Evolutionary conservation across 2,113 vertebrate species (phyloP), one percentile per base, ranked within the genome.

Genomic region (Halichoerus grypus): DNA sequence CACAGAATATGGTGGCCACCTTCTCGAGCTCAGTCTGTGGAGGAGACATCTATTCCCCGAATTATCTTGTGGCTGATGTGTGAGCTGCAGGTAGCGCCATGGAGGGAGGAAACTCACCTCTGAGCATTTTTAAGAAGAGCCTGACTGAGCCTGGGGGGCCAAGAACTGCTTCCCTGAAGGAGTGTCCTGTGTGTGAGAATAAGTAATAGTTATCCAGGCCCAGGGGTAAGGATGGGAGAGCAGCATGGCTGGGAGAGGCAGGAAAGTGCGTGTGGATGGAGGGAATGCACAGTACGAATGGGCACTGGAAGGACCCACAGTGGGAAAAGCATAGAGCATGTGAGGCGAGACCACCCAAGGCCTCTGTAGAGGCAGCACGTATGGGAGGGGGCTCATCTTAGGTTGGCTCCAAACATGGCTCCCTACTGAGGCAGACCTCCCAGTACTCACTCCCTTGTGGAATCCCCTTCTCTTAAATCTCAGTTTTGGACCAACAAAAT

Each of bases 281-380:
- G 28, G 67, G 39, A 26, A 92, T 0, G 14, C 8, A 13, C 24
- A 72, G 46, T 0, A 5, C 16, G 26, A 57, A 69, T 8, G 65
- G 53, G 36, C 16, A 14, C 16, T 7, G 5, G 46, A 33, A 88
- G 67, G 82, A 55, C 59, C 18, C 18, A 31, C 59, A 39, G 1
- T 39, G n/a, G 16, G 13, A 14, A 18, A 28, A 26, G 9, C 24
- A 51, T 0, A 59, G 82, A 79, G 59, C 24, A 4, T 2, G 36
- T 10, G 36, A 72, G 42, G 59, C 1, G 9, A 61, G 26, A 59
- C 4, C 9, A 49, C 0, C 0, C 7, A 26, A 0, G 1, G 33
- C 24, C 28, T 18, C 83, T 53, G 21, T 21, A 28, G 22, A 46
- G 53, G 28, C 15, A 16, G 5, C 31, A 0, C 0, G 3, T 14